Evolutionary conservation across 2,797 vertebrate species (phyloP).

Genomic region (Apogon talboti): DNA sequence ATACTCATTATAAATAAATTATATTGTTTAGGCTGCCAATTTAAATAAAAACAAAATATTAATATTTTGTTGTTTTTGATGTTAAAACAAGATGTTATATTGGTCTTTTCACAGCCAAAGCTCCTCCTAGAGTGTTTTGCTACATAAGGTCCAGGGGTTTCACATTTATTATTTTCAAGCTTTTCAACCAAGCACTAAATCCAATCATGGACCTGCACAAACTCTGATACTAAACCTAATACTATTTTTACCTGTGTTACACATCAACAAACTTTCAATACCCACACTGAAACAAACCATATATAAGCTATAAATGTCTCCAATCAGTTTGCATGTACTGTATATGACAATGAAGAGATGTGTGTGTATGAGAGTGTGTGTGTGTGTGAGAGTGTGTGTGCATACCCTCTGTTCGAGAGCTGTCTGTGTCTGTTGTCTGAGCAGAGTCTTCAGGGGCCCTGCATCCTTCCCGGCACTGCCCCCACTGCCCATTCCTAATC

Average conservation of each 20-base stretch:
- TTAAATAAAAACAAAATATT: too few relatives aligned
- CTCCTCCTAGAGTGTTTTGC: too few relatives aligned
- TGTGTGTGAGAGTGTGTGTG: background rate
- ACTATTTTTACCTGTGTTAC: background rate
- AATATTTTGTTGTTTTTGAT: too few relatives aligned
- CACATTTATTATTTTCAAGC: too few relatives aligned
- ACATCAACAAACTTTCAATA: background rate
- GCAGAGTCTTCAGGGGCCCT: constrained; percentile 95
- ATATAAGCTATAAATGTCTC: constrained; percentile 27
- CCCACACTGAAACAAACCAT: background rate
- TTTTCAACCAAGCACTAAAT: background rate
- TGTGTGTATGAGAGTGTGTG: constrained; percentile 1
- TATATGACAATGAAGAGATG: constrained; percentile 7
- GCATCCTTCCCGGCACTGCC: constrained; percentile 96
- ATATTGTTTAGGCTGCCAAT: too few relatives aligned
- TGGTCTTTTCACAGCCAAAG: too few relatives aligned
- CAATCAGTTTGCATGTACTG: background rate
- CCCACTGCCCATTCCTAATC: constrained; percentile 97
- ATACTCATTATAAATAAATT: too few relatives aligned
- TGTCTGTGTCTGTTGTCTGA: constrained; percentile 96
- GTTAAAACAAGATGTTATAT: too few relatives aligned
- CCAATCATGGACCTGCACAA: too few relatives aligned
- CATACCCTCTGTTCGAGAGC: constrained; percentile 97
- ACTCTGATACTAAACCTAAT: background rate
- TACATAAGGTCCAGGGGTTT: too few relatives aligned